phyloP scores from a whole-genome alignment of 2,797 vertebrate genomes.

The Girardinus metallicus region DNA sequence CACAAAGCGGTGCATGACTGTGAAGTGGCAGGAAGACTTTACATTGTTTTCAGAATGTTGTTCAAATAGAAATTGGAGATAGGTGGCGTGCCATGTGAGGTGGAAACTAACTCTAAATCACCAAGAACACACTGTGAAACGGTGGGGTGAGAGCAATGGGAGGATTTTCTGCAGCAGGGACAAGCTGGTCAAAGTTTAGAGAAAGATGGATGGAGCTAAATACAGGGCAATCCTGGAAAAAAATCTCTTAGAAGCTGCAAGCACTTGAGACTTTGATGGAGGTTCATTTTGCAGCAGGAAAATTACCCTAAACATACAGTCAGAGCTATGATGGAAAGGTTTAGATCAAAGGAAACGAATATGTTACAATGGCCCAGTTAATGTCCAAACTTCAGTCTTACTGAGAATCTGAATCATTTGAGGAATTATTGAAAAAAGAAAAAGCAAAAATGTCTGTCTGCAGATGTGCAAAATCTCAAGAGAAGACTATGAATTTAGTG shows the following conservation, averaged over 20 bases:
- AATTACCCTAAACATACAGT: background rate
- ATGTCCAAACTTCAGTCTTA: background rate
- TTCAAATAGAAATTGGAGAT: background rate
- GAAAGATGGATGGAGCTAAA: background rate
- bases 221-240: background rate
- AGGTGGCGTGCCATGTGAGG: background rate
- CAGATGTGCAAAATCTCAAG: background rate
- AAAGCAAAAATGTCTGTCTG: background rate
- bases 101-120: background rate
- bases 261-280: background rate
- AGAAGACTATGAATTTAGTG: background rate
- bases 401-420: background rate
- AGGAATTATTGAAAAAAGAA: background rate
- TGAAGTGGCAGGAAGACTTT: background rate
- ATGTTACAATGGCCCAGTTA: background rate
- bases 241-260: background rate
- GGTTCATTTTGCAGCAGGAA: background rate
- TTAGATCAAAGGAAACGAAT: background rate
- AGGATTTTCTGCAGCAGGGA: background rate
- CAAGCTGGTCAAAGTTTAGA: background rate
- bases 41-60: constrained; percentile 14
- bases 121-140: background rate
- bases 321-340: background rate
- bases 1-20: background rate
- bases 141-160: background rate